These are phyloP conservation scores for Piprites chloris DNA, from an alignment of 2,113 vertebrate species.

Conservation along the genomic window DNA sequence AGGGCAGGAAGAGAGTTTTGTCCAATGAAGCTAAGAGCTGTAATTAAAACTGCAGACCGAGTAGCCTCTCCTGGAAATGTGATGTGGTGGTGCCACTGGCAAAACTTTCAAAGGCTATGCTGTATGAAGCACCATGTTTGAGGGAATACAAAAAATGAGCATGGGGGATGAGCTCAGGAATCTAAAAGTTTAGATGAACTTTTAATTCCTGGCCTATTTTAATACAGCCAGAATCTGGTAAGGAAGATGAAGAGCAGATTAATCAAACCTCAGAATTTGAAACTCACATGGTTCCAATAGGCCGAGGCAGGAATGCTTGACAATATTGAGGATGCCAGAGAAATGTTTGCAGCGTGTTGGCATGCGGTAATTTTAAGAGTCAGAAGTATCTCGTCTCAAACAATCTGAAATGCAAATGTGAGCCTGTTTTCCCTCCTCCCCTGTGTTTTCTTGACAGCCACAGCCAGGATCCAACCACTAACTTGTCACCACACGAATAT, in stretches of 20 bases:
- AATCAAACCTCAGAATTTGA: neutral
- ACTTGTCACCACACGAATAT: neutral
- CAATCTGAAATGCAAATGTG: constrained; percentile 25
- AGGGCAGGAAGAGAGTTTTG: neutral
- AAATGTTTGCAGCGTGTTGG: neutral
- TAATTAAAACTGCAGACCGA: neutral
- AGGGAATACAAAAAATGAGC: neutral
- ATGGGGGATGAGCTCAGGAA: neutral
- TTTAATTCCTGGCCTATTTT: neutral
- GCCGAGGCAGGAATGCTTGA: neutral
- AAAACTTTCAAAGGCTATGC: neutral
- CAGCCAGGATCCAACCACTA: constrained; percentile 1
- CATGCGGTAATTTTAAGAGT: constrained; percentile 31
- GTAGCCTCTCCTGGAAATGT: neutral
- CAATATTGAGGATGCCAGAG: neutral
- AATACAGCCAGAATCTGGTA: neutral
- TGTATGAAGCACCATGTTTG: fast-evolving
- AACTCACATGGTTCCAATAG: neutral
- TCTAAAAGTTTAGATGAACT: neutral
- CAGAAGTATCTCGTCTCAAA: constrained; percentile 28
- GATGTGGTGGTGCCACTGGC: neutral
- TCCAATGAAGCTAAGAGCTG: fast-evolving
- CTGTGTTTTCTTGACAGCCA: constrained; percentile 13
- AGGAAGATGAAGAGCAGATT: neutral
- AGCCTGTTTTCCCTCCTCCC: neutral